phyloP scores from a whole-genome alignment of 2,797 vertebrate genomes.

The Naso thynnoides region DNA sequence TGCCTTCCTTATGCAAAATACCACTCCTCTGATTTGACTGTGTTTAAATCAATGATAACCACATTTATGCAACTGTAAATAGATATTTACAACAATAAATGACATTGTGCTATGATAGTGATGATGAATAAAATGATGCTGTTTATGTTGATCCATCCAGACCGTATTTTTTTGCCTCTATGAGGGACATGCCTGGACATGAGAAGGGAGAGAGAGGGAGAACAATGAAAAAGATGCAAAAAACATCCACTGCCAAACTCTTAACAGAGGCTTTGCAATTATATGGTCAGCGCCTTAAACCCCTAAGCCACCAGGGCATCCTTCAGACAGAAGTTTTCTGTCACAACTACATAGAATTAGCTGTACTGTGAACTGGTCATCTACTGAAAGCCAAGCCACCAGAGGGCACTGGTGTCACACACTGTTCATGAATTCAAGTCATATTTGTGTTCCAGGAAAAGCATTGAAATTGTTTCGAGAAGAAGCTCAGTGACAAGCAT shows the following conservation, averaged over 20 bases:
- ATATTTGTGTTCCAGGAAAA: conserved; percentile 46
- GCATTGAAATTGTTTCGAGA: conserved; percentile 49
- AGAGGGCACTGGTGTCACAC: conserved; percentile 80
- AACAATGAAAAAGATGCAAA: neutral
- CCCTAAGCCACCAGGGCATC: neutral
- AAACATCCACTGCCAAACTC: neutral
- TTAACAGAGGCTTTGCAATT: neutral
- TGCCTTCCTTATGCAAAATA: conserved; percentile 58
- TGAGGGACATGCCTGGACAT: neutral
- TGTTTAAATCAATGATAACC: conserved; percentile 36
- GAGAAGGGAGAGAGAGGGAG: neutral
- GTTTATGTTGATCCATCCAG: conserved; percentile 6
- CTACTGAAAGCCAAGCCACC: conserved; percentile 41
- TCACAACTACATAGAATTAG: neutral
- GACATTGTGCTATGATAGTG: conserved; percentile 39
- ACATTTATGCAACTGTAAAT: conserved; percentile 69
- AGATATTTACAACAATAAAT: conserved; percentile 44
- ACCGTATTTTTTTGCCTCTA: neutral
- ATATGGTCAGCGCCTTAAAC: neutral
- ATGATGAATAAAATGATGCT: conserved; percentile 57
- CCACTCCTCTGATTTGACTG: conserved; percentile 1
- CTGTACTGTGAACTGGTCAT: neutral
- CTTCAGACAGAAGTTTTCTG: neutral
- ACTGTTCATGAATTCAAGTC: conserved; percentile 43
- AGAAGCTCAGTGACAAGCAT: conserved; percentile 41